These are phyloP conservation scores for Aix galericulata DNA, from an alignment of 2,113 vertebrate genomes.

Conservation along the genomic window DNA sequence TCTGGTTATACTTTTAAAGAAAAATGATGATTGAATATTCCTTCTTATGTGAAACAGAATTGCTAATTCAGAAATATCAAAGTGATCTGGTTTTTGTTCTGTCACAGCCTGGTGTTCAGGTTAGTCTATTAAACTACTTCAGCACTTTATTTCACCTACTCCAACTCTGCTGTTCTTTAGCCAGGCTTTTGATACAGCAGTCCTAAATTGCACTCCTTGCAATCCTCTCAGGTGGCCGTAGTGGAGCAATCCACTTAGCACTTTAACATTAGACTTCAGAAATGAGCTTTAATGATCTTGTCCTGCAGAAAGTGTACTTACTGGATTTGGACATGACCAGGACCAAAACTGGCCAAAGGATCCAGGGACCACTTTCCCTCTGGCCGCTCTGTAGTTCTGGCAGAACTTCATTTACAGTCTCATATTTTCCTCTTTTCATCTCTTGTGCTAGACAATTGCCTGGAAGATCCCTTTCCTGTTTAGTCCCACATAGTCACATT, in stretches of 20 bases:
- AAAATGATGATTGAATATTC: conserved; percentile 67
- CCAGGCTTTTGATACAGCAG: background rate
- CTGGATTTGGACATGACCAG: background rate
- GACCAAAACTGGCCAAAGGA: background rate
- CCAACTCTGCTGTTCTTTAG: conserved; percentile 25
- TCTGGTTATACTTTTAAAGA: conserved; percentile 71
- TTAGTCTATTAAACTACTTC: conserved; percentile 65
- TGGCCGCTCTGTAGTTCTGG: background rate
- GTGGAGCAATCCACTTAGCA: conserved; percentile 6
- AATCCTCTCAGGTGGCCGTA: background rate
- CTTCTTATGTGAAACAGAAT: conserved; percentile 68
- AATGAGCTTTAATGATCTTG: background rate
- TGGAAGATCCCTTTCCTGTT: background rate
- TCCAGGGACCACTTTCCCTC: background rate
- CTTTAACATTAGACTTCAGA: background rate
- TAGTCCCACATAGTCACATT: background rate
- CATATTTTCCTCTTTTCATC: background rate
- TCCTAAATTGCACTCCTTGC: background rate
- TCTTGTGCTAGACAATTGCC: background rate
- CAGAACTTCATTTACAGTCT: background rate
- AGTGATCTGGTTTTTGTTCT: conserved; percentile 73
- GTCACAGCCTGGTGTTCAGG: conserved; percentile 61
- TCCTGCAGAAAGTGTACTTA: background rate
- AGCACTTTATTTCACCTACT: conserved; percentile 52
- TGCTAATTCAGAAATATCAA: conserved; percentile 69